phyloP scores from a whole-genome alignment of 2,888 invertebrate species.

The Ecliptopera silaceata region DNA sequence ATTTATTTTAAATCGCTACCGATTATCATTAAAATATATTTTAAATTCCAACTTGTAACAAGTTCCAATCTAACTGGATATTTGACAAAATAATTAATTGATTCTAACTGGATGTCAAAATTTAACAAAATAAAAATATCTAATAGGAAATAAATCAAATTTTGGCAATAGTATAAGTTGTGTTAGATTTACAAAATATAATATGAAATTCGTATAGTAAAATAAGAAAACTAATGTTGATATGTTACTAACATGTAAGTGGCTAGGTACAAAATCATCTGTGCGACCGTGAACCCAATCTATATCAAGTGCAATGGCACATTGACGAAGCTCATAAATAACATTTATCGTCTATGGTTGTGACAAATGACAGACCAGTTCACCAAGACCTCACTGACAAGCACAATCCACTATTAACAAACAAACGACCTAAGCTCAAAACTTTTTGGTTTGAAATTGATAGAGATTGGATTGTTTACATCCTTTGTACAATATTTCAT shows the following conservation, averaged over 20 bases:
- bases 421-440: conserved; percentile 38
- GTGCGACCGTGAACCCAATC: conserved; percentile 74
- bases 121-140: no score
- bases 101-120: no score
- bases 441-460: conserved; percentile 45
- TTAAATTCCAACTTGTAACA: no score
- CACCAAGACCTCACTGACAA: conserved; percentile 51
- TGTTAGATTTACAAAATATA: no score
- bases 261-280: conserved; percentile 42
- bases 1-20: background rate
- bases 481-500: conserved; percentile 39
- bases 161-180: no score
- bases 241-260: conserved; percentile 30
- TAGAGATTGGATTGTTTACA: conserved; percentile 55
- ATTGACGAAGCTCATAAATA: conserved; percentile 71
- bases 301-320: conserved; percentile 74
- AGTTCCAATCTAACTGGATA: no score
- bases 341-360: conserved; percentile 67
- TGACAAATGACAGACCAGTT: conserved; percentile 60
- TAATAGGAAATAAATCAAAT: no score
- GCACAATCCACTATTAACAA: conserved; percentile 31
- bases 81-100: no score
- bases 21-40: no score
- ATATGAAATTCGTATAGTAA: no score
- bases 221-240: no score